Percentiles rank a stretch among this genome's conserved stretches.
Evolutionary conservation across 2,113 vertebrate species (phyloP).

Genomic region (Gopherus flavomarginatus): DNA sequence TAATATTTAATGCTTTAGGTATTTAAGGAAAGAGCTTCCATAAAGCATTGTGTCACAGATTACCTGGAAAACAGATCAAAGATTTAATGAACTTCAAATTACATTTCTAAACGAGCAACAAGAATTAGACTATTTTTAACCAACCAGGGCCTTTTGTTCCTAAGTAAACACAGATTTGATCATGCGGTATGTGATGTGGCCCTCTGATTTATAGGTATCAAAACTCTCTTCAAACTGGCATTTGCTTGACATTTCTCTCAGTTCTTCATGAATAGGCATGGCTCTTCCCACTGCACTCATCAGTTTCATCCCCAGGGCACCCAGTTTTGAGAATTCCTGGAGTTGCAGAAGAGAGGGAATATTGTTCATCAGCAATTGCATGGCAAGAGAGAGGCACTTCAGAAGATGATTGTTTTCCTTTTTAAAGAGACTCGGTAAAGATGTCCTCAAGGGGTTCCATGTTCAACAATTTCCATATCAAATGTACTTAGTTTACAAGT

Average conservation of each 20-base stretch:
- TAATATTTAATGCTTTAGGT: not conserved
- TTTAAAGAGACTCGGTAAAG: not conserved
- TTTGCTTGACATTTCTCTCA: slow-evolving; percentile 34
- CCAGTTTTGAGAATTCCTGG: slow-evolving; percentile 75
- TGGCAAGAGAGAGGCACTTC: fast-evolving
- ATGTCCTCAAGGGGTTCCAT: not conserved
- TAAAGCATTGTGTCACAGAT: not conserved
- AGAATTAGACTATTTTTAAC: not conserved
- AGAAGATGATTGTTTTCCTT: not conserved
- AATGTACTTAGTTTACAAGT: not conserved
- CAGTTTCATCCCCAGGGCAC: slow-evolving; percentile 74
- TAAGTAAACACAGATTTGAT: slow-evolving; percentile 67
- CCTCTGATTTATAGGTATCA: not conserved
- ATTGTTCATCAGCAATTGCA: not conserved
- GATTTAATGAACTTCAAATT: slow-evolving; percentile 12
- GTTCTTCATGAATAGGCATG: slow-evolving; percentile 70
- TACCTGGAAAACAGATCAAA: slow-evolving; percentile 21
- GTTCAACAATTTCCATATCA: not conserved
- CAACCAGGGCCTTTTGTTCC: not conserved
- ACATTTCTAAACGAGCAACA: not conserved
- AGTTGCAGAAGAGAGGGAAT: slow-evolving; percentile 27
- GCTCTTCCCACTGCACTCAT: slow-evolving; percentile 76
- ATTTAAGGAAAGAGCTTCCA: slow-evolving; percentile 7
- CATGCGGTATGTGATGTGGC: slow-evolving; percentile 76
- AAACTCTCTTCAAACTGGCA: not conserved